A percentile compares a stretch with the other conserved stretches of the same genome.
phyloP scores from a whole-genome alignment of 1,140 invertebrate genomes.

The Galendromus occidentalis region DNA sequence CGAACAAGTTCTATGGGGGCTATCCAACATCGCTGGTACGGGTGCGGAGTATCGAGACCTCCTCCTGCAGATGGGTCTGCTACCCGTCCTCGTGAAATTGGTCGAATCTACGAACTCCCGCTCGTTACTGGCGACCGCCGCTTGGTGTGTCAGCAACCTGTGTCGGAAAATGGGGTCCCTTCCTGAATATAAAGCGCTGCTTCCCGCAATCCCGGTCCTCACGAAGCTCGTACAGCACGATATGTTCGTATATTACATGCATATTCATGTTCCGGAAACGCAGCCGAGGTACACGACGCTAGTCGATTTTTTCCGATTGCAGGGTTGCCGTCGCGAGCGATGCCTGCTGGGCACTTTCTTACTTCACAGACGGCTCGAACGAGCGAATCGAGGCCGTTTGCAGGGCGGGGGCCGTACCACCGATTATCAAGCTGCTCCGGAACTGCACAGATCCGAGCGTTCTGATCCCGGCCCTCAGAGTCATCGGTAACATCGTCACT shows the following conservation, averaged over 20 bases:
- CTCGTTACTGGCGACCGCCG: constrained; percentile 25
- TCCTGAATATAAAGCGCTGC: background rate
- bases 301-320: no score
- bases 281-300: no score
- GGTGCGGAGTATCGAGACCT: constrained; percentile 49
- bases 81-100: constrained; percentile 23
- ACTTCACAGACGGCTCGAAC: constrained; percentile 80
- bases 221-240: background rate
- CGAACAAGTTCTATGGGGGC: constrained; percentile 88
- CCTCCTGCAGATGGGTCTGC: constrained; percentile 32
- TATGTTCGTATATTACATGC: no score
- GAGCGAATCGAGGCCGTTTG: constrained; percentile 66
- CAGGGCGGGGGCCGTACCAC: constrained; percentile 41
- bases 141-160: constrained; percentile 28
- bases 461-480: constrained; percentile 66
- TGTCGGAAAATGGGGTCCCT: constrained; percentile 27
- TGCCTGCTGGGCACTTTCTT: constrained; percentile 89
- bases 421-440: background rate
- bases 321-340: constrained; percentile 35
- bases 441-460: constrained; percentile 27
- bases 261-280: no score
- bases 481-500: constrained; percentile 41
- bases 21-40: constrained; percentile 87
- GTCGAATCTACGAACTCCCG: background rate
- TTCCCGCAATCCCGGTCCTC: background rate